Base-by-base conservation (phyloP, 2,113 vertebrate species). In the Psittacula cyanocephala region DNA sequence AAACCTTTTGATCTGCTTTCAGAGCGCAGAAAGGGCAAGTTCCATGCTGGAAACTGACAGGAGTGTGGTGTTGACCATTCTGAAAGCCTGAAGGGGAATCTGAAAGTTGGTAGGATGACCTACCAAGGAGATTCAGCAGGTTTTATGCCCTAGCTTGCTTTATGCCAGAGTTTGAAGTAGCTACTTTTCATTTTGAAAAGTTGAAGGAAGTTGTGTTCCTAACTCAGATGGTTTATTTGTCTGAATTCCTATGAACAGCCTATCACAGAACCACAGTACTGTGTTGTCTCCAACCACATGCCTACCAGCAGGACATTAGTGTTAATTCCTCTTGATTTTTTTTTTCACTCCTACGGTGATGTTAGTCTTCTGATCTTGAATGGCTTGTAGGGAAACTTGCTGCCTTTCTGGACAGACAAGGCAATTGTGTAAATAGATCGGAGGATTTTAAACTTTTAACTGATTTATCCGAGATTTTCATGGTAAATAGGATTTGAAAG, bases 1-100 rank as follows among this genome's bases (percentile, higher is more conserved):
- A 81, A 81, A 90, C 39, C 63, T 74, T 39, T 44, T 95, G 94
- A 95, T 93, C 59, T 91, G 93, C 50, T 94, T 60, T 80, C 53
- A 65, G 92, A 94, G 76, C 75, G 43, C 82, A 90, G 70, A 75
- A 67, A 63, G 79, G 95, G 77, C 72, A 55, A 71, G 41, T 83
- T 79, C 33, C 27, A 62, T 83, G 93, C 92, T 90, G 88, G 6
- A 35, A 67, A 89, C 43, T 46, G 81, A 62, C 88, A 85, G 93
- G 83, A 93, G 92, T 52, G 83, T 49, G 46, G 10, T 33, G 83
- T 35, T 92, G 88, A 76, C 92, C 16, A 0, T 69, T 86, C 69
- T 57, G 65, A 50, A n/a, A 84, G 91, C 86, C 82, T 60, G 28
- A 22, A 87, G 89, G 88, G 77, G 28, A 84, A 31, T 68, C 59